Conservation (phyloP, 2,888 invertebrate species). For the Anoplius nigerrimus region DNA sequence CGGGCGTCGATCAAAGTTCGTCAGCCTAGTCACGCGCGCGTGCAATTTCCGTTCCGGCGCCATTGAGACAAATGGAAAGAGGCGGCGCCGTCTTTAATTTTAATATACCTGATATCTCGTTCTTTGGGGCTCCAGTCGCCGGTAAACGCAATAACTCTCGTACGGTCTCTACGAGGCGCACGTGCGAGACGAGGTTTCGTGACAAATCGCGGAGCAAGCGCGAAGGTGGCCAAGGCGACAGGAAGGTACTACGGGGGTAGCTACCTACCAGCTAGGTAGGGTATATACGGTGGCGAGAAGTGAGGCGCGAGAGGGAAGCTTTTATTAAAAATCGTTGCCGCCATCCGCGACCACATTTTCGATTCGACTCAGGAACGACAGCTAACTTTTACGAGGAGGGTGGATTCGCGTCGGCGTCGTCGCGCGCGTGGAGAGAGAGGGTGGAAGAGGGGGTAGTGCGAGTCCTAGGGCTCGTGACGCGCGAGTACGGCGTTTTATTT, state of each 20-base stretch:
- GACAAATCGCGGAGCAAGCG: constrained; percentile 25
- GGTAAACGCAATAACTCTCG: constrained; percentile 32
- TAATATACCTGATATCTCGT: constrained; percentile 1
- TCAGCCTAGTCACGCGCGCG: too few species aligned
- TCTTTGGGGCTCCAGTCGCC: neutral
- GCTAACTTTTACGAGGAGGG: constrained; percentile 40
- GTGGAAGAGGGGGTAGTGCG: too few species aligned
- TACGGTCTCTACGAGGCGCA: constrained; percentile 31
- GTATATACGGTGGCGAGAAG: neutral
- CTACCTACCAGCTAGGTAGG: neutral
- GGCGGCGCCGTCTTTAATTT: constrained; percentile 2
- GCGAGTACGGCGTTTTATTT: constrained; percentile 1
- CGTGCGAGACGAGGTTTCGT: constrained; percentile 29
- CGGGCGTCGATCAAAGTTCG: too few species aligned
- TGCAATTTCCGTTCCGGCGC: too few species aligned
- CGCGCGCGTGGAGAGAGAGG: neutral
- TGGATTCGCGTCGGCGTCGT: constrained; percentile 26
- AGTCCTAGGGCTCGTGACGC: neutral
- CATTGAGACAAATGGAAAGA: too few species aligned
- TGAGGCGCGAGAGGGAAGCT: constrained; percentile 1
- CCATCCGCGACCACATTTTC: constrained; percentile 36
- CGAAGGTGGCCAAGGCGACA: neutral
- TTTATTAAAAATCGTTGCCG: constrained; percentile 45
- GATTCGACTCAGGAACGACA: constrained; percentile 31
- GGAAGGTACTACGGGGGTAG: neutral